Base-by-base conservation (phyloP, 30 jellyfish, hydroid and myxozoan species). In the Hydractinia symbiolongicarpus region DNA sequence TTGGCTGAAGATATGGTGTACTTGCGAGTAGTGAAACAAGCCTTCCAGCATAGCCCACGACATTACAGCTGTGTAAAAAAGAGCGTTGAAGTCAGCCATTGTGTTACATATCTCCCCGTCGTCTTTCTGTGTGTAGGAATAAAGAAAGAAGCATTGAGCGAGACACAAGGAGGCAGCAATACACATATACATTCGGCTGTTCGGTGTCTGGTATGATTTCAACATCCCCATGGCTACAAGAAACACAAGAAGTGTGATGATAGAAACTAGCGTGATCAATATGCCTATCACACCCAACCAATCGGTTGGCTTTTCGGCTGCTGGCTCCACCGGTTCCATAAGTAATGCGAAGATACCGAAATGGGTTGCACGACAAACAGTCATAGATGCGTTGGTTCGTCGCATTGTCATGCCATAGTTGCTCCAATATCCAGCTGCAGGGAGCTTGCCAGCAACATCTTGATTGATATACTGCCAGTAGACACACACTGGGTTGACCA, bases 41-140 rank as follows among this genome's bases (percentile, higher is more conserved):
- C 90, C 71, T 83, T 89, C 95, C n/a, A 83, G 16, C 91, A 81
- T 83, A 79, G 78, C 57, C 96, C 96, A 89, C 55, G 90, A 71
- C 95, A 89, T 69, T 51, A 89, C 90, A 19, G 90, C 16, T 15
- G 87, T 83, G 82, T 89, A 94, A 20, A 83, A 89, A 20, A 84
- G 44, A 67, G 83, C 95, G 95, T 83, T 78, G 50, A 84, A 30
- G 21, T 73, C 81, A 5, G 91, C 73, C 79, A 89, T 56, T 13
- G 68, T 78, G 17, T 90, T 83, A 71, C 96, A 89, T 77, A 50
- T 70, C 69, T 77, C 78, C 13, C 44, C 4, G 53, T 71, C 60
- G 17, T 71, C n/a, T 19, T 67, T 30, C 1, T 20, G 4, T 1
- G 9, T 7, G 80, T n/a, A 71, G 44, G 80, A 49, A 14, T 49